Evolutionary conservation across 2,888 invertebrate genomes (phyloP), one percentile per base, ranked within the genome.

Genomic region (Ormia ochracea): DNA sequence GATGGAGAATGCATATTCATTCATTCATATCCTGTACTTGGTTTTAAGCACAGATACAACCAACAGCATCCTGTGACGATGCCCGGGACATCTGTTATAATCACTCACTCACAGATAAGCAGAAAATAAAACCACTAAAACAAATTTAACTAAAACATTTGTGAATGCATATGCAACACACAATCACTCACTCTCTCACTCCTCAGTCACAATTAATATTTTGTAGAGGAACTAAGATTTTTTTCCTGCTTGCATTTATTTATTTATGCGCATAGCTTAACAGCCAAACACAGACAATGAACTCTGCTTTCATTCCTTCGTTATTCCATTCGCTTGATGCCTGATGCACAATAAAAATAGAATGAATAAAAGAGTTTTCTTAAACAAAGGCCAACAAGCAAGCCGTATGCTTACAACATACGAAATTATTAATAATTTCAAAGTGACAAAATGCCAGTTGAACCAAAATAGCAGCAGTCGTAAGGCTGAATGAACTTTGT

Each of bases 51-150:
- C 19, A 58, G 52, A 66, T 38, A n/a, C n/a, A n/a, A n/a, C n/a
- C n/a, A n/a, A 48, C 76, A 75, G 80, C 80, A 76, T 80, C 80
- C 80, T 80, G 80, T 76, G 72, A 54, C 58, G 68, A 56, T 68
- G 76, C 73, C 80, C 76, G 80, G 80, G 76, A 80, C 80, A 80
- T 76, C 80, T 80, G 80, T 80, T 80, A 73, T 63, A 48, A 76
- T 69, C 72, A 54, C 17, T 33, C 26, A 48, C 43, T 54, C 33
- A 1, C 31, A 31, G 19, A 36, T 19, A 43, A 68, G n/a, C 50
- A 68, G 66, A 52, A 52, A 36, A 41, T 17, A 4, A 58, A 73
- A 73, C 50, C 63, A 65, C 74, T 59, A 59, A 66, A 77, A 54
- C 38, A 36, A 61, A 38, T 58, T 74, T 66, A 31, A 48, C 48